A percentile compares a stretch with the other conserved stretches of the same genome.
Conservation (phyloP, 1,140 invertebrate species). For the Dryas iulia region DNA sequence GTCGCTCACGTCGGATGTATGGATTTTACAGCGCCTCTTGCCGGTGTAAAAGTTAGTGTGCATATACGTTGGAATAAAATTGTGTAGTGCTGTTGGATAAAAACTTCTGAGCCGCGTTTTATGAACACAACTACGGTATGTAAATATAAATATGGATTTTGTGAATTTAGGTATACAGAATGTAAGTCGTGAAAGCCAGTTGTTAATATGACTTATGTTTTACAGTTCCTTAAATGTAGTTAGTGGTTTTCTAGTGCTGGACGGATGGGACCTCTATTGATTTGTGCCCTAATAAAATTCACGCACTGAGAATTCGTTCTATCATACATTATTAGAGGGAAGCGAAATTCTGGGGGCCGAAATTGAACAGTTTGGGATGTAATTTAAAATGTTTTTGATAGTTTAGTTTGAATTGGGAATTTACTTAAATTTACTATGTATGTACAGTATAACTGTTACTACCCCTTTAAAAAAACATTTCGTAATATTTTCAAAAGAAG, state of each 20-base stretch:
- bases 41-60: constrained; percentile 33
- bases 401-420: background rate
- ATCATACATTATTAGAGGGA: constrained; percentile 54
- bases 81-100: constrained; percentile 35
- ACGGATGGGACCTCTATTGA: constrained; percentile 47
- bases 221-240: background rate
- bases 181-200: background rate
- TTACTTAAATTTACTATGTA: background rate
- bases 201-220: background rate
- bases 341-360: constrained; percentile 47
- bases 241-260: background rate
- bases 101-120: background rate
- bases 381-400: constrained; percentile 32
- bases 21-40: constrained; percentile 3
- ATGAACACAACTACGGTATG: constrained; percentile 20
- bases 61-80: constrained; percentile 17
- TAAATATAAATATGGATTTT: background rate
- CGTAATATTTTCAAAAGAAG: too few species aligned
- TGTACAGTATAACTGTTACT: too few species aligned
- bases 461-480: background rate
- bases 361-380: constrained; percentile 29
- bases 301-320: constrained; percentile 59
- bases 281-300: constrained; percentile 71
- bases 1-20: constrained; percentile 29
- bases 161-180: background rate